These are phyloP conservation scores for Myripristis jacobus DNA, from an alignment of 2,797 vertebrate species.

Conservation along the genomic window DNA sequence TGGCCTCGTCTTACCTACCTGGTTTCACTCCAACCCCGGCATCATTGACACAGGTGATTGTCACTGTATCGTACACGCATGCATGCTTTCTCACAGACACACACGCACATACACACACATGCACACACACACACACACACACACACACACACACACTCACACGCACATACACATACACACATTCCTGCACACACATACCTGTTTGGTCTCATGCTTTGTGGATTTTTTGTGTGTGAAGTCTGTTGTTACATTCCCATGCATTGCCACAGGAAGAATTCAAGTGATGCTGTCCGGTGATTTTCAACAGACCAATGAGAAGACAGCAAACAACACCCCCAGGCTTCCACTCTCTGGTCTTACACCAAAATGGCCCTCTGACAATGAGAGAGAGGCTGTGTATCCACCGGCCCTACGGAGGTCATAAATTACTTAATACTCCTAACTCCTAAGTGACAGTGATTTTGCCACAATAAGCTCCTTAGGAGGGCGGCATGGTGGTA, in stretches of 20 bases:
- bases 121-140: neutral
- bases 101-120: too few relatives aligned
- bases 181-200: neutral
- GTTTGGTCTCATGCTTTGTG: too few relatives aligned
- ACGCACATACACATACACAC: neutral
- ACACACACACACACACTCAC: neutral
- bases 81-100: neutral
- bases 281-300: too few relatives aligned
- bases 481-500: too few relatives aligned
- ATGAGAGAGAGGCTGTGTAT: conserved; percentile 1
- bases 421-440: conserved; percentile 31
- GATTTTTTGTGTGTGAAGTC: neutral
- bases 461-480: conserved; percentile 64
- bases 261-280: too few relatives aligned
- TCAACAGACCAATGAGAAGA: neutral
- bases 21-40: conserved; percentile 84
- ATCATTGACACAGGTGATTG: conserved; percentile 82
- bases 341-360: neutral
- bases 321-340: neutral
- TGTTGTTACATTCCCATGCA: too few relatives aligned
- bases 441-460: conserved; percentile 42
- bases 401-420: conserved; percentile 32
- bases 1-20: conserved; percentile 84
- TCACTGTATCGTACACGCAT: neutral
- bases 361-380: neutral